Percentiles rank a stretch among this genome's conserved stretches.
These are phyloP conservation scores for Chloroceryle amazona DNA, from an alignment of 2,797 vertebrate species.

Conservation along the genomic window DNA sequence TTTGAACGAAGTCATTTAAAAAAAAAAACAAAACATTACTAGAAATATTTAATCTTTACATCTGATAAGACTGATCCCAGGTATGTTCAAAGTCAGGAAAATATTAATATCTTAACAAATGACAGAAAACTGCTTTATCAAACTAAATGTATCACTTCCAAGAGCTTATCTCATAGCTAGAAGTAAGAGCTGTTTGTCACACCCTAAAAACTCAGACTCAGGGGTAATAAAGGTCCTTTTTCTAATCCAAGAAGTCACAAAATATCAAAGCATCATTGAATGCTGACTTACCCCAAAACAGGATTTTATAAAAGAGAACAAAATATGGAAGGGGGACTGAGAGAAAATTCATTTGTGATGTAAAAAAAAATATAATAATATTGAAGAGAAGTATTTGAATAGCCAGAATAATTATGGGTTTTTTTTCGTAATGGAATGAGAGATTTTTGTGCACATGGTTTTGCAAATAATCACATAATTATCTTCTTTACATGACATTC, in stretches of 20 bases:
- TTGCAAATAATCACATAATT: neutral
- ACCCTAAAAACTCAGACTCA: neutral
- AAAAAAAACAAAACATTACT: neutral
- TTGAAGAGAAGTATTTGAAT: neutral
- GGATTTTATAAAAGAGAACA: neutral
- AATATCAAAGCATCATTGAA: neutral
- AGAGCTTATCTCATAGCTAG: neutral
- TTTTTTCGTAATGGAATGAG: neutral
- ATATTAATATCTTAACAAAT: neutral
- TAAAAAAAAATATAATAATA: rapidly evolving
- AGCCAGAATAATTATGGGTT: neutral
- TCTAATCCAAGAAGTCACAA: neutral
- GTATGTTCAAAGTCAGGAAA: neutral
- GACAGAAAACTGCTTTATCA: neutral
- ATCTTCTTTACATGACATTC: neutral
- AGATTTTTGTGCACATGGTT: neutral
- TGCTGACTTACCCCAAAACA: neutral
- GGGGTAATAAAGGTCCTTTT: neutral
- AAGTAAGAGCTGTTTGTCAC: neutral
- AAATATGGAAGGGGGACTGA: neutral
- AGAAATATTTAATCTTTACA: neutral
- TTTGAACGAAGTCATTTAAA: rapidly evolving
- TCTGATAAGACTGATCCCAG: neutral
- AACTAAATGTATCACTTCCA: neutral
- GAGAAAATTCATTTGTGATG: neutral